Evolutionary conservation across 2,888 invertebrate species (phyloP).

Genomic region (Drosophila pseudotalamancana): DNA sequence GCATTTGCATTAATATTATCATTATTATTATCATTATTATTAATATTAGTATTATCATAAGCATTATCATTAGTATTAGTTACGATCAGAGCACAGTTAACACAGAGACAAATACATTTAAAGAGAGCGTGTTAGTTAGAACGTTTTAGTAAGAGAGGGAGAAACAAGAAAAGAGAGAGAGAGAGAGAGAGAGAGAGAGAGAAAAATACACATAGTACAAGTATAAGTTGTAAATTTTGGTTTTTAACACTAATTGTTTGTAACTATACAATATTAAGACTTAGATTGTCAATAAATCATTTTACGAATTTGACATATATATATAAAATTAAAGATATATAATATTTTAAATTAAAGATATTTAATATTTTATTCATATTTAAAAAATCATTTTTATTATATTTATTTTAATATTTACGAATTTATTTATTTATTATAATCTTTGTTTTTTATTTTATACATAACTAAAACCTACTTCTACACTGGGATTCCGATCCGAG

Average conservation of each 20-base stretch:
- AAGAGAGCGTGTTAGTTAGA: constrained; percentile 48
- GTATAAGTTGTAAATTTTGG: constrained; percentile 80
- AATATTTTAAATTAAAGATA: not conserved
- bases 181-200: constrained; percentile 43
- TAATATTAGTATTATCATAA: constrained; percentile 12
- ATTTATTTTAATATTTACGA: too few species aligned
- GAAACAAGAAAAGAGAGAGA: constrained; percentile 26
- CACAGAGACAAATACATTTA: constrained; percentile 39
- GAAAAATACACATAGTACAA: constrained; percentile 82
- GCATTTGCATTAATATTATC: too few species aligned
- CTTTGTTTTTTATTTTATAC: too few species aligned
- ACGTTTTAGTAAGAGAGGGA: constrained; percentile 35
- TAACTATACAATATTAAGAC: constrained; percentile 2
- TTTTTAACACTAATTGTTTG: constrained; percentile 29
- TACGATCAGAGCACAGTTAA: constrained; percentile 58
- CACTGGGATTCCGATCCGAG: too few species aligned
- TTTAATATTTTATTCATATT: too few species aligned
- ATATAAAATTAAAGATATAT: not conserved
- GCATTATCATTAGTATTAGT: constrained; percentile 18
- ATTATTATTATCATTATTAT: constrained; percentile 24
- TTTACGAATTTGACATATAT: not conserved
- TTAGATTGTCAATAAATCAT: not conserved
- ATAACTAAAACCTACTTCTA: too few species aligned
- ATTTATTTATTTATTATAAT: too few species aligned
- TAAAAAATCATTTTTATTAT: too few species aligned